Evolutionary conservation across 2,797 vertebrate genomes (phyloP).

Genomic region (Petrocephalus schoutedeni): DNA sequence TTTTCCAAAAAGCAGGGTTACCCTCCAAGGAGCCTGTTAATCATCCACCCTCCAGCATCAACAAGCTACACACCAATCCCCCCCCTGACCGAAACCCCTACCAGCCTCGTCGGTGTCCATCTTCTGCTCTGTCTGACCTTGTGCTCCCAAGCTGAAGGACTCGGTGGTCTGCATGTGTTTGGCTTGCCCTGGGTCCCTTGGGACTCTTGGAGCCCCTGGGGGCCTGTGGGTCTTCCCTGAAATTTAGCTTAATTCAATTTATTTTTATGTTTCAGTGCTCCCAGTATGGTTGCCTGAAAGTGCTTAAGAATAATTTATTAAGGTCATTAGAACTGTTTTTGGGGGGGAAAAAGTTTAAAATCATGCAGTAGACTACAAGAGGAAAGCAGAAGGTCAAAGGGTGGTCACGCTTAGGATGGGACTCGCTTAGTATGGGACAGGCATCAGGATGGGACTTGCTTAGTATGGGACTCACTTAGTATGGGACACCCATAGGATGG

Average conservation of each 20-base stretch:
- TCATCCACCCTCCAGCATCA: not conserved
- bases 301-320: not conserved
- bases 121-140: not conserved
- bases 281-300: not conserved
- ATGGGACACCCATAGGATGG: not conserved
- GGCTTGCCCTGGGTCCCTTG: not conserved
- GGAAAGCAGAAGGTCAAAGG: not conserved
- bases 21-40: not conserved
- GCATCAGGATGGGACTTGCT: not conserved
- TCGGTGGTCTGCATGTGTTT: not conserved
- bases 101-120: not conserved
- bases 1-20: not conserved
- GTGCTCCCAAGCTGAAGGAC: not conserved
- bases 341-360: not conserved
- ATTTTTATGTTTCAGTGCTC: not conserved
- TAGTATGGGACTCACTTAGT: no score
- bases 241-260: slow-evolving; percentile 6
- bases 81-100: not conserved
- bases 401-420: not conserved
- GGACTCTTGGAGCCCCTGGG: not conserved
- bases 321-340: not conserved
- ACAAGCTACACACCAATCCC: not conserved
- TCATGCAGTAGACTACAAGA: not conserved
- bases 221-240: not conserved
- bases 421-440: not conserved